phyloP scores from a whole-genome alignment of 2,797 vertebrate species.

The Halcyon badia region DNA sequence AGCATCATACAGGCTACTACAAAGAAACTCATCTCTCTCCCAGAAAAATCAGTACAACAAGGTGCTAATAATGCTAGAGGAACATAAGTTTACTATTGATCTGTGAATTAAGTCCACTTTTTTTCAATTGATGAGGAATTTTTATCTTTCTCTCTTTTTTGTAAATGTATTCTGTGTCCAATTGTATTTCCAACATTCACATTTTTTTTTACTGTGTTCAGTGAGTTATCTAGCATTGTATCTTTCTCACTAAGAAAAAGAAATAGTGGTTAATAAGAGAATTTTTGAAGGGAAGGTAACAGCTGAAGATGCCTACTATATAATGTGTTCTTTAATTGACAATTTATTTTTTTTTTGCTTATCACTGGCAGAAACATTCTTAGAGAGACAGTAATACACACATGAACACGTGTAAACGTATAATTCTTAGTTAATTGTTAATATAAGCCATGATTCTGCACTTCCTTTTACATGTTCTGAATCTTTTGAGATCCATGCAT shows the following conservation, averaged over 20 bases:
- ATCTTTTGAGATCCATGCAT: not conserved
- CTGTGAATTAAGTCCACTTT: not conserved
- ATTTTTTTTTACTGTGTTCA: not conserved
- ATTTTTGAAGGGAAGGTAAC: not conserved
- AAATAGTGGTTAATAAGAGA: not conserved
- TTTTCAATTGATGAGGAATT: not conserved
- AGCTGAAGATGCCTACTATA: not conserved
- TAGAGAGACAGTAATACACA: not conserved
- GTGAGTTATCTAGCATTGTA: not conserved
- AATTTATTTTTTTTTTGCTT: not conserved
- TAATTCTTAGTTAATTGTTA: not conserved
- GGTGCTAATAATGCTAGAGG: not conserved
- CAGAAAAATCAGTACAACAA: not conserved
- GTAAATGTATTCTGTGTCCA: accelerated
- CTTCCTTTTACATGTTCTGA: not conserved
- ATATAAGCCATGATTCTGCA: not conserved
- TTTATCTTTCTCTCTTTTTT: not conserved
- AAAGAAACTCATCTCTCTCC: not conserved
- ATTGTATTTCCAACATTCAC: not conserved
- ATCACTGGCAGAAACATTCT: not conserved
- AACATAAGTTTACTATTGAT: not conserved
- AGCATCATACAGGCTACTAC: not conserved
- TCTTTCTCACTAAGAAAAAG: not conserved
- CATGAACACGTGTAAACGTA: not conserved
- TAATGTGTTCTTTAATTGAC: not conserved